Evolutionary conservation across 2,888 invertebrate species (phyloP).

Genomic region (Chalcosyrphus nemorum): DNA sequence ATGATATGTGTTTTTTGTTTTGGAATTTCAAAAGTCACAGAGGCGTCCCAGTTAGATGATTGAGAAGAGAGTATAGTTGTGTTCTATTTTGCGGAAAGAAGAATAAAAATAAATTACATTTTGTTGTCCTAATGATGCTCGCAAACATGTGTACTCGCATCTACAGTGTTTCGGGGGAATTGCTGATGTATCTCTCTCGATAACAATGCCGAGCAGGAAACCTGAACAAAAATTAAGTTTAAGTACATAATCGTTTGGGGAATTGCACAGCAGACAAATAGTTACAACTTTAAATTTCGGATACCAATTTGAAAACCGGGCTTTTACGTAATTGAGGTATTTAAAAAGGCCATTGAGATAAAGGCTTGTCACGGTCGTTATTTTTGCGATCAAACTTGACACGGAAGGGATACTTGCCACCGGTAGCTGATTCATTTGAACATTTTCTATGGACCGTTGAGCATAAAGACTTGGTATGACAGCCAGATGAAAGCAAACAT

Average conservation of each 20-base stretch:
- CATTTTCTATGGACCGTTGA: too few relatives aligned
- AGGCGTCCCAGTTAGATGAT: constrained; percentile 6
- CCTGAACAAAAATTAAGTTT: neutral
- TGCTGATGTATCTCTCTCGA: neutral
- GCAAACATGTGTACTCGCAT: neutral
- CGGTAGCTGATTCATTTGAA: too few relatives aligned
- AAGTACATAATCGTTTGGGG: neutral
- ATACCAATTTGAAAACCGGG: too few relatives aligned
- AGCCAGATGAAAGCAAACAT: too few relatives aligned
- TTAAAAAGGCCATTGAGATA: too few relatives aligned
- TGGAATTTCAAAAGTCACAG: neutral
- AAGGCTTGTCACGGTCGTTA: too few relatives aligned
- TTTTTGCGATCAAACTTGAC: too few relatives aligned
- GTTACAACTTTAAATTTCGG: neutral
- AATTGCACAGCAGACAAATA: neutral
- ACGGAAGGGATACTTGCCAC: too few relatives aligned
- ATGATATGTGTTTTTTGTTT: neutral
- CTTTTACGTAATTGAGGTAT: too few relatives aligned
- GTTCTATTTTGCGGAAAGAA: neutral
- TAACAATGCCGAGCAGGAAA: neutral
- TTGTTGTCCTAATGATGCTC: neutral
- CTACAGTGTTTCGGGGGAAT: neutral
- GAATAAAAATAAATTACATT: constrained; percentile 23
- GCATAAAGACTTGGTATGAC: too few relatives aligned
- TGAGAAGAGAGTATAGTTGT: neutral